A percentile compares a stretch with the other conserved stretches of the same genome.
These are phyloP conservation scores for Dipodomys merriami DNA, from an alignment of 2,113 vertebrate genomes.

Conservation along the genomic window DNA sequence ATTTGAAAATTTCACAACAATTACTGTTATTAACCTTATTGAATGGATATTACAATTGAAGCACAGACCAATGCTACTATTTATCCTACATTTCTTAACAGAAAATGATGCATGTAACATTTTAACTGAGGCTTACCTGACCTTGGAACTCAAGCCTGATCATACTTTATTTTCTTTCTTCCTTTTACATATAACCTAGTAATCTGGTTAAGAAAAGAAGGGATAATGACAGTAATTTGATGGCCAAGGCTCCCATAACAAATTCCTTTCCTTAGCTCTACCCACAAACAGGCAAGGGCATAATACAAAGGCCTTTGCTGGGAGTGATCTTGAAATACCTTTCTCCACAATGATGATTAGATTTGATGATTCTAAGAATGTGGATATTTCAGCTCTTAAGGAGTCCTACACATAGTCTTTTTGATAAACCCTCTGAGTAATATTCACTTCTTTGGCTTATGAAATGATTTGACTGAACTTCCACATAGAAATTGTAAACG, in stretches of 20 bases:
- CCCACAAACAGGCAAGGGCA: background rate
- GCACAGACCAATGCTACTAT: background rate
- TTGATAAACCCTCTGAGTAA: too few species aligned
- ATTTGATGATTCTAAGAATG: background rate
- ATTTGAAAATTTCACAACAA: background rate
- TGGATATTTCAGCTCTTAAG: background rate
- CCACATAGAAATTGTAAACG: background rate
- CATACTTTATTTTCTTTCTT: background rate
- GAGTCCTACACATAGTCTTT: background rate
- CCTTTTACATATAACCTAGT: background rate
- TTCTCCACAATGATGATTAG: background rate
- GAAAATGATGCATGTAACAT: background rate
- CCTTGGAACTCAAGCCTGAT: background rate
- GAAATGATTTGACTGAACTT: background rate
- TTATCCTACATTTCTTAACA: background rate
- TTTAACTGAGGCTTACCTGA: background rate
- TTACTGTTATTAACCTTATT: background rate
- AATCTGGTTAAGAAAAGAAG: background rate
- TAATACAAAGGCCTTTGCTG: background rate
- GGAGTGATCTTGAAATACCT: background rate
- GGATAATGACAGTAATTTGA: background rate
- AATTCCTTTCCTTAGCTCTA: background rate
- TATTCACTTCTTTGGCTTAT: too few species aligned
- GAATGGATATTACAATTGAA: background rate
- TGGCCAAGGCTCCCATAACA: background rate